phyloP scores from a whole-genome alignment of 2,888 invertebrate species.

The Cyaniris semiargus region DNA sequence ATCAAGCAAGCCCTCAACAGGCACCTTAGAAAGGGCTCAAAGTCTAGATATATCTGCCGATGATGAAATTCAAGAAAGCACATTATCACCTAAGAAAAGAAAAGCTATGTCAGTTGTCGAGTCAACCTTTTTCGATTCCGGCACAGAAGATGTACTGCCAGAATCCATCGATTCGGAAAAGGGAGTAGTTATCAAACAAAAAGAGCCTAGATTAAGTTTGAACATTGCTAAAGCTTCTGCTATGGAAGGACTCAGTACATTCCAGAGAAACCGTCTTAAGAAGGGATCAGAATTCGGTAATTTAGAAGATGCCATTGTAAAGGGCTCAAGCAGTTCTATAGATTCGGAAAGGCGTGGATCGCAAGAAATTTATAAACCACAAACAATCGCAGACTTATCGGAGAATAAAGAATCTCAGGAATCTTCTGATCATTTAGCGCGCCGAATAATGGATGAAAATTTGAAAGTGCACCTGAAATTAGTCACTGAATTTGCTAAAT shows the following conservation, averaged over 20 bases:
- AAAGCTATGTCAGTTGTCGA: constrained; percentile 82
- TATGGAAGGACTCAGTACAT: constrained; percentile 84
- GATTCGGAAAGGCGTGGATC: constrained; percentile 67
- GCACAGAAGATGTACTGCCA: constrained; percentile 64
- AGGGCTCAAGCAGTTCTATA: constrained; percentile 72
- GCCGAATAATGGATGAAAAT: constrained; percentile 74
- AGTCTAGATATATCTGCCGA: constrained; percentile 87
- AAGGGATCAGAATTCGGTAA: constrained; percentile 89
- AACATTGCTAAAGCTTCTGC: constrained; percentile 76
- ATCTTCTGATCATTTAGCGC: constrained; percentile 71
- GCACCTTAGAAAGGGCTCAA: constrained; percentile 88
- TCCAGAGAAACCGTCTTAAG: constrained; percentile 84
- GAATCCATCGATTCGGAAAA: constrained; percentile 71
- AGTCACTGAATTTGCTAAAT: constrained; percentile 74
- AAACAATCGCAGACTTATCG: constrained; percentile 50
- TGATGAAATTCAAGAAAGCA: constrained; percentile 69
- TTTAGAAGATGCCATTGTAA: constrained; percentile 87
- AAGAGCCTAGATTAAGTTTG: constrained; percentile 80
- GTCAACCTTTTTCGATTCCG: constrained; percentile 69
- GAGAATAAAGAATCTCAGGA: constrained; percentile 63
- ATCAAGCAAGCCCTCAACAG: constrained; percentile 71
- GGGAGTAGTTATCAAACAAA: constrained; percentile 67
- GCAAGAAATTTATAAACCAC: constrained; percentile 50
- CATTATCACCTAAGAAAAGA: constrained; percentile 82
- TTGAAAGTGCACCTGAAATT: constrained; percentile 74